Conservation (phyloP, 2,888 invertebrate species). For the Phortica magna region DNA sequence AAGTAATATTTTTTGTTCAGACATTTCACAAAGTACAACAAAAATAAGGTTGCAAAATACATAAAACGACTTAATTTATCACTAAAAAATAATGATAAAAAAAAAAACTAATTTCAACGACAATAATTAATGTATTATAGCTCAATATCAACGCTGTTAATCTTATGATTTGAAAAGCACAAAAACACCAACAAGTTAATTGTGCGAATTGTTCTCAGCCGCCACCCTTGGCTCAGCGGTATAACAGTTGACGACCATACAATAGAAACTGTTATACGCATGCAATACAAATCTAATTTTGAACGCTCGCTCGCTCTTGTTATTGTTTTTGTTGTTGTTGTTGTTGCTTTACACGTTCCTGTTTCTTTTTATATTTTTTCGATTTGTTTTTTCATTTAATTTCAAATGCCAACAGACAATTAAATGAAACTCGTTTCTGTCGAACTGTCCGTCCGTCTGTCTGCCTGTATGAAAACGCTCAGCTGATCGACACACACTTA, state of each 20-base stretch:
- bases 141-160: constrained; percentile 72
- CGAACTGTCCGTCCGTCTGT: neutral
- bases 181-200: neutral
- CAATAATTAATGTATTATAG: constrained; percentile 65
- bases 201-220: neutral
- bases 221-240: constrained; percentile 1
- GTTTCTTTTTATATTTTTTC: neutral
- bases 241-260: constrained; percentile 10
- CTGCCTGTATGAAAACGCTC: neutral
- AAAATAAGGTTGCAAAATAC: constrained; percentile 39
- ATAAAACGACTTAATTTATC: constrained; percentile 39
- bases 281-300: constrained; percentile 1
- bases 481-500: neutral
- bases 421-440: constrained; percentile 62
- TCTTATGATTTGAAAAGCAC: constrained; percentile 65
- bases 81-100: constrained; percentile 38
- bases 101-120: constrained; percentile 9
- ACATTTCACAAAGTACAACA: neutral
- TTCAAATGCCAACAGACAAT: constrained; percentile 53
- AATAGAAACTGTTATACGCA: constrained; percentile 53
- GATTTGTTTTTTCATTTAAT: constrained; percentile 26
- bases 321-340: too few relatives aligned
- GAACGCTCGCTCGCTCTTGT: neutral
- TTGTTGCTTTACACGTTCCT: neutral
- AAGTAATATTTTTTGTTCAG: neutral